Percentiles rank a stretch among this genome's conserved stretches.
Conservation (phyloP, 2,888 invertebrate species). For the Chromoteleia sp. region DNA sequence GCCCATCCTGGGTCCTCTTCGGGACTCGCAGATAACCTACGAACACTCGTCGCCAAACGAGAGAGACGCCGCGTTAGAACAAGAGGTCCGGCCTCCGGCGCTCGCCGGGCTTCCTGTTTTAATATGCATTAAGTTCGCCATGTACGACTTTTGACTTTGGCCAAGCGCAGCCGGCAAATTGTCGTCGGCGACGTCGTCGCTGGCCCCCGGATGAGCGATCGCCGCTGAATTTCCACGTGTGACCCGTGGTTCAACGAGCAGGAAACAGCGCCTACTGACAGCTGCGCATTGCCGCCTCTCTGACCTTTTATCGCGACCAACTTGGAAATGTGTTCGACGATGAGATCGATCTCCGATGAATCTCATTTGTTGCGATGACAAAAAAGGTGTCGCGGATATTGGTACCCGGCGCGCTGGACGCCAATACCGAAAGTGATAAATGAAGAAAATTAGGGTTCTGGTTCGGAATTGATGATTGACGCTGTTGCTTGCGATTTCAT, state of each 20-base stretch:
- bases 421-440: too few relatives aligned
- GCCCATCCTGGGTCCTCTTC: conserved; percentile 69
- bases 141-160: conserved; percentile 77
- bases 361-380: conserved; percentile 43
- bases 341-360: conserved; percentile 51
- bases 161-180: conserved; percentile 60
- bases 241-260: conserved; percentile 71
- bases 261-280: conserved; percentile 68
- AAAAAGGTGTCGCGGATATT: conserved; percentile 27
- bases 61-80: conserved; percentile 20
- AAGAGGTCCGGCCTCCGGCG: conserved; percentile 42
- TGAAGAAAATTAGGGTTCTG: too few relatives aligned
- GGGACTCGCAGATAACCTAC: conserved; percentile 78
- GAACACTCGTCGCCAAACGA: conserved; percentile 74
- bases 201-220: conserved; percentile 64
- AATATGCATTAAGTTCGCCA: conserved; percentile 81
- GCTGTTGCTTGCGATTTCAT: too few relatives aligned
- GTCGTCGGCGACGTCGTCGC: conserved; percentile 39
- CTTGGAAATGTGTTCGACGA: conserved; percentile 32
- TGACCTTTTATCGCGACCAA: conserved; percentile 66
- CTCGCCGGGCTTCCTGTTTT: conserved; percentile 79
- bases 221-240: conserved; percentile 65
- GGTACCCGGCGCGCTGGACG: neutral
- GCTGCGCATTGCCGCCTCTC: conserved; percentile 64
- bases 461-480: too few relatives aligned